A percentile compares a stretch with the other conserved stretches of the same genome.
Conservation (phyloP, 2,113 vertebrate species). For the Callospermophilus lateralis region DNA sequence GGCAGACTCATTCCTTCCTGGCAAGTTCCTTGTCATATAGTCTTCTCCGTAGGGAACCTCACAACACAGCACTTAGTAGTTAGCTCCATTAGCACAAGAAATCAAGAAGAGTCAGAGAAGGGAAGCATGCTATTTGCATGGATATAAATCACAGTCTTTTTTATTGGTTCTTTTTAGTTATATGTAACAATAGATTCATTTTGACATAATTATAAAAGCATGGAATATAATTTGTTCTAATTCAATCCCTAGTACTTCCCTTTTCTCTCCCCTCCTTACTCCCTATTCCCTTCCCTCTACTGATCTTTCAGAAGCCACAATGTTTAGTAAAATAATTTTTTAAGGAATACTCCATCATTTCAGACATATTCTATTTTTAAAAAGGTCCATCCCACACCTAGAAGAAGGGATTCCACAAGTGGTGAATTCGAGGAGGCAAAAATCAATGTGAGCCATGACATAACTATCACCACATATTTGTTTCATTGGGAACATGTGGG, state of each 20-base stretch:
- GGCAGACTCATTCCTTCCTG: background rate
- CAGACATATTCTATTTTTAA: slow-evolving; percentile 14
- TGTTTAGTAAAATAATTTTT: slow-evolving; percentile 37
- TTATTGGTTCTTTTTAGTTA: too few species aligned
- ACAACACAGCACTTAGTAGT: background rate
- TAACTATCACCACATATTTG: background rate
- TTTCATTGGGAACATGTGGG: background rate
- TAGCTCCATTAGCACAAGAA: slow-evolving; percentile 22
- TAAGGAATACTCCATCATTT: background rate
- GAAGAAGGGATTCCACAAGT: background rate
- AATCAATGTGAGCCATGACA: background rate
- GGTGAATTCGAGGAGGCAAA: background rate
- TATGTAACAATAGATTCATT: too few species aligned
- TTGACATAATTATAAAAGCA: too few species aligned
- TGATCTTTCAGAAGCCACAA: background rate
- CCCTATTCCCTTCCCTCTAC: too few species aligned
- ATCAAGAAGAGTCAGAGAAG: slow-evolving; percentile 6
- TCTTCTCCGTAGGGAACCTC: background rate
- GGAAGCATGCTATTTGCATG: background rate
- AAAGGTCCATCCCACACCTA: background rate
- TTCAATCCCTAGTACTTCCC: too few species aligned
- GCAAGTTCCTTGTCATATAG: background rate
- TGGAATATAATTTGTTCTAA: too few species aligned
- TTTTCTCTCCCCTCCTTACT: too few species aligned
- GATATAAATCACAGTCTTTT: background rate